A percentile compares a stretch with the other conserved stretches of the same genome.
Conservation (phyloP, 1,140 invertebrate genomes). For the Fopius arisanus region DNA sequence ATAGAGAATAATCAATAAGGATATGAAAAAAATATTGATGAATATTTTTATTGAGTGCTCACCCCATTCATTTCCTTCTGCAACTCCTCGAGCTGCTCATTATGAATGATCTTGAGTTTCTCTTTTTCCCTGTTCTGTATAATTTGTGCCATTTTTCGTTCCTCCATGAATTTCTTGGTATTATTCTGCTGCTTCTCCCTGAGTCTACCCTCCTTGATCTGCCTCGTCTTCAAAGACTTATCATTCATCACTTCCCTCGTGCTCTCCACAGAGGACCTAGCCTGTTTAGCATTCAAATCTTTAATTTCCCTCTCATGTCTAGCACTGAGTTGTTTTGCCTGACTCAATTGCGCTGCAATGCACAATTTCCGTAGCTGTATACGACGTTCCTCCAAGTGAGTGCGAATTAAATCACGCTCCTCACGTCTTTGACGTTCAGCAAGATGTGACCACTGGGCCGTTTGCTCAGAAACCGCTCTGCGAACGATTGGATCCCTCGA, state of each 20-base stretch:
- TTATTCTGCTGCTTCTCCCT: constrained; percentile 99
- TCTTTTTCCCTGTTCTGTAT: constrained; percentile 95
- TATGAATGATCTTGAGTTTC: constrained; percentile 89
- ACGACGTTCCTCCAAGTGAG: constrained; percentile 85
- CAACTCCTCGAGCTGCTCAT: constrained; percentile 91
- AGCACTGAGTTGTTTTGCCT: constrained; percentile 89
- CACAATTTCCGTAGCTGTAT: constrained; percentile 87
- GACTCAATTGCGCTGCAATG: constrained; percentile 81
- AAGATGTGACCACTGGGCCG: constrained; percentile 92
- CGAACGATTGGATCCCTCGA: constrained; percentile 81
- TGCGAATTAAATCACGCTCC: constrained; percentile 86
- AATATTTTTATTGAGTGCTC: constrained; percentile 50
- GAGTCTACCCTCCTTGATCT: constrained; percentile 91
- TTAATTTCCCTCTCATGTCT: constrained; percentile 95
- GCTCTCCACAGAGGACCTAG: constrained; percentile 96
- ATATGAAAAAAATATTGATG: too few species aligned
- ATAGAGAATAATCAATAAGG: too few species aligned
- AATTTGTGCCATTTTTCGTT: constrained; percentile 86
- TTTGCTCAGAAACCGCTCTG: constrained; percentile 87
- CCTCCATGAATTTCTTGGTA: constrained; percentile 98
- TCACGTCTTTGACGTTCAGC: constrained; percentile 88
- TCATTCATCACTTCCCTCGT: constrained; percentile 94
- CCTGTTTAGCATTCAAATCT: constrained; percentile 94
- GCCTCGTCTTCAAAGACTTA: constrained; percentile 96
- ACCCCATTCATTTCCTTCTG: constrained; percentile 92